These are phyloP conservation scores for Mionectes olivaceus DNA, from an alignment of 2,797 vertebrate species.

Conservation along the genomic window DNA sequence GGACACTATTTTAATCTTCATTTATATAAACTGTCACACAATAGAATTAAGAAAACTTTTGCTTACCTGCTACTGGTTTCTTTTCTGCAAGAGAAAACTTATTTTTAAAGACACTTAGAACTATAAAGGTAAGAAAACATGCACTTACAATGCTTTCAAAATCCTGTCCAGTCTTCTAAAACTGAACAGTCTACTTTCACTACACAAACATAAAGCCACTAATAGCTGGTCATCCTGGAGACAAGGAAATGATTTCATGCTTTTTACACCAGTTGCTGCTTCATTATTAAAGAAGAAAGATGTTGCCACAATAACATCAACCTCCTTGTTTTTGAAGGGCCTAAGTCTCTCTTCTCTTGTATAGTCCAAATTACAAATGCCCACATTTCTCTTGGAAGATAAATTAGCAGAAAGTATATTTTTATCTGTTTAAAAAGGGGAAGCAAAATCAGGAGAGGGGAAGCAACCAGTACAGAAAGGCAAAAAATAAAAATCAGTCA, in stretches of 20 bases:
- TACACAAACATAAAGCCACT: not conserved
- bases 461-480: not conserved
- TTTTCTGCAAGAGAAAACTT: slow-evolving; percentile 63
- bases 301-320: not conserved
- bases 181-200: not conserved
- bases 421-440: not conserved
- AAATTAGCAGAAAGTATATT: not conserved
- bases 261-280: not conserved
- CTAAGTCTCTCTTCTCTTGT: not conserved
- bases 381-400: fast-evolving
- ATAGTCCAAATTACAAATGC: not conserved
- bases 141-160: not conserved
- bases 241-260: not conserved
- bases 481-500: not conserved
- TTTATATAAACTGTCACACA: not conserved
- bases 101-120: slow-evolving; percentile 21
- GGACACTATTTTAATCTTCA: not conserved
- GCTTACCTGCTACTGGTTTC: slow-evolving; percentile 58
- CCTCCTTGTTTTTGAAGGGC: not conserved
- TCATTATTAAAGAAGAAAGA: not conserved
- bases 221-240: not conserved
- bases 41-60: slow-evolving; percentile 5
- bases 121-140: not conserved
- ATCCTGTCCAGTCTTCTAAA: not conserved
- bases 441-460: not conserved